These are phyloP conservation scores for Chromis chromis DNA, from an alignment of 2,797 vertebrate genomes.

Conservation along the genomic window DNA sequence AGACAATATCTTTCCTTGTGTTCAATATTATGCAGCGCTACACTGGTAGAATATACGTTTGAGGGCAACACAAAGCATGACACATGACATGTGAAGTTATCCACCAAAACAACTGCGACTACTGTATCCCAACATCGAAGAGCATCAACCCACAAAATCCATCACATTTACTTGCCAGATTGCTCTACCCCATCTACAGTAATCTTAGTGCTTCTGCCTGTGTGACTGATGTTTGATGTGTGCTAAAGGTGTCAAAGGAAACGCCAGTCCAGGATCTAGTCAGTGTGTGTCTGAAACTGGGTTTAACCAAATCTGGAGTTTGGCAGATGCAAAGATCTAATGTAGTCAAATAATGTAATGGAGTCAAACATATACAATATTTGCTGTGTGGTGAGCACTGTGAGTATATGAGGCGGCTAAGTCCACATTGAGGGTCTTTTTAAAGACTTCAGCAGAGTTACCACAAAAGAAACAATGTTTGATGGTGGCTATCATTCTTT, in stretches of 20 bases:
- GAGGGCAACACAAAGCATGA: slow-evolving; percentile 1
- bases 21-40: too few relatives aligned
- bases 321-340: background rate
- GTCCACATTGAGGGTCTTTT: too few relatives aligned
- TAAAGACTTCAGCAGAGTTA: too few relatives aligned
- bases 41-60: background rate
- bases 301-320: background rate
- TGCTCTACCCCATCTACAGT: background rate
- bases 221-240: slow-evolving; percentile 4
- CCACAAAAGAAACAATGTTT: background rate
- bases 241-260: slow-evolving; percentile 18
- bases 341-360: too few relatives aligned
- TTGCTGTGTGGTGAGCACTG: too few relatives aligned
- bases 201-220: background rate
- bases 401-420: too few relatives aligned
- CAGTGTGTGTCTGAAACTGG: background rate
- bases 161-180: background rate
- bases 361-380: background rate
- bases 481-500: slow-evolving; percentile 18
- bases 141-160: background rate
- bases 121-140: background rate
- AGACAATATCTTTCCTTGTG: too few relatives aligned
- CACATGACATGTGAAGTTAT: background rate
- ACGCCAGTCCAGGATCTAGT: background rate
- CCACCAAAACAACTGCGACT: background rate